Evolutionary conservation across 2,113 vertebrate genomes (phyloP).

Genomic region (Anoura caudifer): DNA sequence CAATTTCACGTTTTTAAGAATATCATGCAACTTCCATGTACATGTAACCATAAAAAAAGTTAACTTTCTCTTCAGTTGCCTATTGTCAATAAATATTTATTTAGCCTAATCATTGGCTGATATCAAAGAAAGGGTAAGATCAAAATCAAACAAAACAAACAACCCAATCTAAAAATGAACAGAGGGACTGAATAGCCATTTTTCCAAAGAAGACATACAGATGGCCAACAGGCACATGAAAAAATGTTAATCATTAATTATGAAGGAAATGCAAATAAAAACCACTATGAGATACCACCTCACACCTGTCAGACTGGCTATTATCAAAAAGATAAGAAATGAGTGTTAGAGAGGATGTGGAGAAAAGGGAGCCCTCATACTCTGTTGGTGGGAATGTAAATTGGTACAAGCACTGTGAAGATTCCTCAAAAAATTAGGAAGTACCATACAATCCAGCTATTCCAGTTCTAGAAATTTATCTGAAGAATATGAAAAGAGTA

Average conservation of each 20-base stretch:
- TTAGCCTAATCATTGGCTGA: not conserved
- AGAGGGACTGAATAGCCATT: not conserved
- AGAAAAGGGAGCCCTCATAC: not conserved
- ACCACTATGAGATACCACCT: not conserved
- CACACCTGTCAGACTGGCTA: not conserved
- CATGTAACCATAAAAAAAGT: not conserved
- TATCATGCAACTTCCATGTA: not conserved
- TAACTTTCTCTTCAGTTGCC: not conserved
- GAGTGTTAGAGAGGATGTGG: not conserved
- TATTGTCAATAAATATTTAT: constrained; percentile 9
- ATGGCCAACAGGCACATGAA: not conserved
- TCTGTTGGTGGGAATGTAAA: not conserved
- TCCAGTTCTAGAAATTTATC: not conserved
- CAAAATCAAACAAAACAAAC: not conserved
- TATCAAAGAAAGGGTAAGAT: not conserved
- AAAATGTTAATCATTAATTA: not conserved
- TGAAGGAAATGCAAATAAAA: not conserved
- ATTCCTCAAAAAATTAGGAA: not conserved
- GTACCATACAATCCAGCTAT: not conserved
- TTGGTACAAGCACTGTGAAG: not conserved
- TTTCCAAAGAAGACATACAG: not conserved
- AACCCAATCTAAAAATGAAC: not conserved
- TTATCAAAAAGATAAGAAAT: not conserved
- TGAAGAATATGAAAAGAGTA: not conserved
- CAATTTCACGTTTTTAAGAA: not conserved